phyloP scores from a whole-genome alignment of 2,797 vertebrate species.

The Coregonus sp. region DNA sequence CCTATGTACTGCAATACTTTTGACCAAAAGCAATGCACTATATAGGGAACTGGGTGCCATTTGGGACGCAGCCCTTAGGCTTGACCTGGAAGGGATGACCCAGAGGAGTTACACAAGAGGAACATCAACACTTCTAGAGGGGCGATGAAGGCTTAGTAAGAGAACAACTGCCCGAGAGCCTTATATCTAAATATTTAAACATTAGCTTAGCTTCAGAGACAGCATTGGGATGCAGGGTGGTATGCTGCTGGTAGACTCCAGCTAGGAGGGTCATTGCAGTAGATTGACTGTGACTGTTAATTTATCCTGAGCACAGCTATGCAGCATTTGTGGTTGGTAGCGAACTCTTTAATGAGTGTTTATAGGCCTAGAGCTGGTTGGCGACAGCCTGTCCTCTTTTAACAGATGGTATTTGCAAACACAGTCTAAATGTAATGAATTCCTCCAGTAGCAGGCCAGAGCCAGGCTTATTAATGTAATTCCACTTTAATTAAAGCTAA shows the following conservation, averaged over 20 bases:
- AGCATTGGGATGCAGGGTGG: no score
- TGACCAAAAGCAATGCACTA: no score
- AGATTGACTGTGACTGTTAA: no score
- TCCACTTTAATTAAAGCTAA: slow-evolving; percentile 30
- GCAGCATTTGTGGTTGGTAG: not conserved
- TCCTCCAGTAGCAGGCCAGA: slow-evolving; percentile 4
- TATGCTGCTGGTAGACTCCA: no score
- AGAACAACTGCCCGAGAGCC: not conserved
- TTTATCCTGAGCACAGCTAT: not conserved
- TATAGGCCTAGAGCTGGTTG: not conserved
- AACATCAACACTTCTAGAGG: not conserved
- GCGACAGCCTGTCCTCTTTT: not conserved
- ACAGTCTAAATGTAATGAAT: slow-evolving; percentile 23
- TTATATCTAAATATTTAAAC: no score
- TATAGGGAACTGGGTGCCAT: no score
- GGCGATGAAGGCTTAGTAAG: not conserved
- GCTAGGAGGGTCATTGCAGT: no score
- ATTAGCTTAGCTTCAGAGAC: no score
- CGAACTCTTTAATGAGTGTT: not conserved
- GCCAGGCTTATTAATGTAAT: slow-evolving; percentile 20
- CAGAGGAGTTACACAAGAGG: not conserved
- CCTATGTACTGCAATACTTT: no score
- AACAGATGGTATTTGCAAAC: slow-evolving; percentile 31
- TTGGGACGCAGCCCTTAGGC: no score
- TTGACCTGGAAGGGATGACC: not conserved